Percentiles rank a stretch among this genome's conserved stretches.
Evolutionary conservation across 1,140 invertebrate genomes (phyloP).

Genomic region (Meloidogyne floridensis): DNA sequence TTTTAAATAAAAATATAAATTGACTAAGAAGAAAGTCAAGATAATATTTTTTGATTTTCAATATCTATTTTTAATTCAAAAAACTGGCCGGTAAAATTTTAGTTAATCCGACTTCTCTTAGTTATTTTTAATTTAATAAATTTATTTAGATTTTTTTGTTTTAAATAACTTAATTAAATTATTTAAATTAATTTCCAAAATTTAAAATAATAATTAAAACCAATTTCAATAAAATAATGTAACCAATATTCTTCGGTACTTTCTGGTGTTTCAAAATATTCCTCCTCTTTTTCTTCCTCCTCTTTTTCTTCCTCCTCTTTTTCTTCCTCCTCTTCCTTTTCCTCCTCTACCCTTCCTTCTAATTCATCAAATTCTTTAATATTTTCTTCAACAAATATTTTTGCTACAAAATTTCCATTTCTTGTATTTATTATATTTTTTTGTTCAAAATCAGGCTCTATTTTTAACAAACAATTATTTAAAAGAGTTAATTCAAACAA

Average conservation of each 20-base stretch:
- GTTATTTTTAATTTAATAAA: neutral
- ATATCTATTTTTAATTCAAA: too few species aligned
- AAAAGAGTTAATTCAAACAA: neutral
- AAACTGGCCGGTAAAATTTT: too few species aligned
- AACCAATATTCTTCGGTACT: conserved; percentile 15
- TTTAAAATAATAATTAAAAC: neutral
- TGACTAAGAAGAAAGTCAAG: too few species aligned
- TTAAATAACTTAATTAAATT: neutral
- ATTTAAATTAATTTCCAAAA: neutral
- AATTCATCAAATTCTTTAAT: neutral
- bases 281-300: neutral
- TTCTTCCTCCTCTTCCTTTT: neutral
- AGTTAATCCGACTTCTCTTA: too few species aligned
- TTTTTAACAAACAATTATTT: conserved; percentile 7
- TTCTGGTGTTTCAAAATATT: conserved; percentile 23
- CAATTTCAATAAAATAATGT: conserved; percentile 26
- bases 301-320: neutral
- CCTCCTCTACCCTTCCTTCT: neutral
- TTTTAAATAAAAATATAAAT: neutral
- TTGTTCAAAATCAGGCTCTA: neutral
- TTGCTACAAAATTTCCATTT: neutral
- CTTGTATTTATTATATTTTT: conserved; percentile 2
- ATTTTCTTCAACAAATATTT: neutral
- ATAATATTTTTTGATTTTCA: too few species aligned
- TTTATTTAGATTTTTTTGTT: neutral